Evolutionary conservation across 2,888 invertebrate species (phyloP), one percentile per base, ranked within the genome.

Genomic region (Osmoderma eremita): DNA sequence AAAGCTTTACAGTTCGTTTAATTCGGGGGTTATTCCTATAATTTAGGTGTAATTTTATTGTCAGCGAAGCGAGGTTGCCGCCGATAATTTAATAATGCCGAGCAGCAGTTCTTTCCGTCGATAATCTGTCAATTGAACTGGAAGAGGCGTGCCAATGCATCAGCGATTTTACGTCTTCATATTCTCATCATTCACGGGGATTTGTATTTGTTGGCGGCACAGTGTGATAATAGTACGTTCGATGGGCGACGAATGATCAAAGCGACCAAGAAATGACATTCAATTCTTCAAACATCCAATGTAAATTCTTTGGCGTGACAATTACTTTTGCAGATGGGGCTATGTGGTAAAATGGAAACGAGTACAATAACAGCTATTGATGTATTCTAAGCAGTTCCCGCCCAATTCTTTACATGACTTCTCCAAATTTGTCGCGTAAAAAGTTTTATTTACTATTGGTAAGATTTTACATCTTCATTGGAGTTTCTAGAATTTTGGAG

Each of bases 71-170:
- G 67, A 69, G 63, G 69, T 66, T 65, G 70, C 69, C 63, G n/a
- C 53, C 66, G 72, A 72, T 75, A 73, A 74, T 75, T 74, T 74
- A 73, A 73, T 73, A 73, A 74, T 71, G 72, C 69, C 66, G 68
- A 68, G 68, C 67, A 50, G 63, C 71, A 67, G 67, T 66, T 62
- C 53, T 68, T 53, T 48, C 70, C 70, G 70, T 72, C 72, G 71
- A 73, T 75, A 73, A 75, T 77, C 75, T 76, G 75, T 77, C 77
- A 75, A 75, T 76, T 74, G 74, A 74, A 72, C 70, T 71, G 68
- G 67, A 69, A 67, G 72, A 74, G 76, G 76, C 71, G 75, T 75
- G 74, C 67, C 76, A 65, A 70, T 75, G 74, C 75, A 73, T 74
- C 75, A 75, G 74, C 76, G 75, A 72, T 74, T 75, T 76, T 72